Evolutionary conservation across 2,888 invertebrate genomes (phyloP).

Genomic region (Zele albiditarsus): DNA sequence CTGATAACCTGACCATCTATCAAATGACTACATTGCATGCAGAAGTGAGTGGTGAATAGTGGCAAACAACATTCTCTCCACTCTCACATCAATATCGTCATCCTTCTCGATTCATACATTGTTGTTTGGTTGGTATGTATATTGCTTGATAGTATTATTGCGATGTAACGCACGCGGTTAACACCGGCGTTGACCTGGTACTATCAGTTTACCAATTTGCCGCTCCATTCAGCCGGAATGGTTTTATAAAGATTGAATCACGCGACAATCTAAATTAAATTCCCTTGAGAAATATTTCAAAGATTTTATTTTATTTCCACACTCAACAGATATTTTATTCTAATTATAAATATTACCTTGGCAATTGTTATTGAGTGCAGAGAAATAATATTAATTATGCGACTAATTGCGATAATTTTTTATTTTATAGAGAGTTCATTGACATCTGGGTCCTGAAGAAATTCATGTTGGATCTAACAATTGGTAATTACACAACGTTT

Average conservation of each 20-base stretch:
- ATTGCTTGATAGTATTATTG: slow-evolving; percentile 19
- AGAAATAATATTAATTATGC: background rate
- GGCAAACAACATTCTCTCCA: slow-evolving; percentile 30
- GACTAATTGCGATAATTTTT: too few relatives aligned
- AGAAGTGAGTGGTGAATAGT: slow-evolving; percentile 51
- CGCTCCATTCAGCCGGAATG: slow-evolving; percentile 47
- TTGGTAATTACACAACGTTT: background rate
- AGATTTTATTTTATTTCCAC: background rate
- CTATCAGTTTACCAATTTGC: slow-evolving; percentile 53
- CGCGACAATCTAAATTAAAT: slow-evolving; percentile 36
- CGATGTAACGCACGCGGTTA: slow-evolving; percentile 35
- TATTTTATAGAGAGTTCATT: too few relatives aligned
- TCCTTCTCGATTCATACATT: slow-evolving; percentile 19
- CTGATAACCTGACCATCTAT: slow-evolving; percentile 42
- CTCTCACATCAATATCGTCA: background rate
- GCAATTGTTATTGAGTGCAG: background rate
- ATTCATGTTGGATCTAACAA: background rate
- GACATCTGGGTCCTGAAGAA: too few relatives aligned
- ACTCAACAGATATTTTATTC: background rate
- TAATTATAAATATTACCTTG: background rate
- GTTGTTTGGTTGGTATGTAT: background rate
- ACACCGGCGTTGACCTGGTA: slow-evolving; percentile 51
- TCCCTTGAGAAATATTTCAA: background rate
- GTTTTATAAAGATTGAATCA: slow-evolving; percentile 51
- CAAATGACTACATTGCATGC: slow-evolving; percentile 29